Conservation (phyloP, 2,888 invertebrate species). For the Corbicula japonica region DNA sequence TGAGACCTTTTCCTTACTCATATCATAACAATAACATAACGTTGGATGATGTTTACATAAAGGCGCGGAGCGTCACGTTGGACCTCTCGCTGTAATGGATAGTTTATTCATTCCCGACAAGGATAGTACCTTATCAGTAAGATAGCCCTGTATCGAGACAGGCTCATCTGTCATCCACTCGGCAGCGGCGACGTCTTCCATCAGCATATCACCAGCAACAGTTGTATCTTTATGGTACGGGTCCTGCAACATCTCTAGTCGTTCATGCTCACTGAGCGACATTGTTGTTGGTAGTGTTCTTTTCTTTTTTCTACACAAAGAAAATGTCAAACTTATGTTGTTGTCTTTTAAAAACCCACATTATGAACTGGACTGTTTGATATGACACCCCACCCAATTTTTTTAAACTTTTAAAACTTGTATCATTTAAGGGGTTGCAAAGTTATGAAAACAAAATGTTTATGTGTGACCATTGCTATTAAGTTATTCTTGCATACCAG, state of each 20-base stretch:
- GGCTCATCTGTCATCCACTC: slow-evolving; percentile 13
- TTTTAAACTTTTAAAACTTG: too few relatives aligned
- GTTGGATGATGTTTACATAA: background rate
- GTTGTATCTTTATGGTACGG: slow-evolving; percentile 11
- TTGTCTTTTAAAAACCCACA: too few relatives aligned
- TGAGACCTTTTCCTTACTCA: background rate
- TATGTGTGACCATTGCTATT: too few relatives aligned
- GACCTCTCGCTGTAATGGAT: background rate
- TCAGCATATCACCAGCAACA: background rate
- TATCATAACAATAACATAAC: background rate
- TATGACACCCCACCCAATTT: too few relatives aligned
- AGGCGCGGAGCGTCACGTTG: background rate
- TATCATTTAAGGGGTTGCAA: too few relatives aligned
- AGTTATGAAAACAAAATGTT: too few relatives aligned
- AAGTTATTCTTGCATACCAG: too few relatives aligned
- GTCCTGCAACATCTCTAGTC: slow-evolving; percentile 10
- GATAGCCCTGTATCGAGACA: slow-evolving; percentile 8
- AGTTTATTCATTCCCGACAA: background rate
- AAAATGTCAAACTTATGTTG: background rate
- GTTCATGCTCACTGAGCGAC: background rate
- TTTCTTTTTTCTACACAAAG: slow-evolving; percentile 14
- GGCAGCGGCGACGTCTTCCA: background rate
- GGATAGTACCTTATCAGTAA: slow-evolving; percentile 14
- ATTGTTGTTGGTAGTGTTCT: background rate
- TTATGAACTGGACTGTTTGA: too few relatives aligned